Evolutionary conservation across 1,140 invertebrate genomes (phyloP).

Genomic region (Trachymyrmex cornetzi): DNA sequence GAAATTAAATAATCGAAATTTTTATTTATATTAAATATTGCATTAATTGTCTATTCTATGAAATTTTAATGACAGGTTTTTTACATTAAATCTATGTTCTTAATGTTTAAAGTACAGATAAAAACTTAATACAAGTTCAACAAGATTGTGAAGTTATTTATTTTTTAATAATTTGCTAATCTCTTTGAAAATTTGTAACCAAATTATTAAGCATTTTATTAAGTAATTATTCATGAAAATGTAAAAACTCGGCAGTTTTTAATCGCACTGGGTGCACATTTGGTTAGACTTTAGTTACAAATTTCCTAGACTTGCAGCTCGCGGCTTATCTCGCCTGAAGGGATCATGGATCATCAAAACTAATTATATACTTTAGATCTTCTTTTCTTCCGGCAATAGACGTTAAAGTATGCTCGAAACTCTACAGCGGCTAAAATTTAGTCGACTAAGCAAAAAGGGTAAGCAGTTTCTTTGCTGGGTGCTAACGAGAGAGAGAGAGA

Average conservation of each 20-base stretch:
- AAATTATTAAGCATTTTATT: not conserved
- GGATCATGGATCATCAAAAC: constrained; percentile 48
- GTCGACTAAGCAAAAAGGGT: constrained; percentile 70
- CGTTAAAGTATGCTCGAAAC: constrained; percentile 34
- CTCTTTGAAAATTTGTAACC: not conserved
- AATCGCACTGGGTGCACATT: not conserved
- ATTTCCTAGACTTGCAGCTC: not conserved
- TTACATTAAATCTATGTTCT: not conserved
- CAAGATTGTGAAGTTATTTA: not conserved
- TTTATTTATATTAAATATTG: not conserved
- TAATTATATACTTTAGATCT: constrained; percentile 65
- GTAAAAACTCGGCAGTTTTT: not conserved
- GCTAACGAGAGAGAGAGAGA: not conserved
- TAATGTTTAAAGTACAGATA: not conserved
- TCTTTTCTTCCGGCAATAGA: constrained; percentile 13
- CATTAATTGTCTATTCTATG: not conserved
- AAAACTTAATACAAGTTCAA: not conserved
- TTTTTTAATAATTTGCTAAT: not conserved
- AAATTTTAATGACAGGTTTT: constrained; percentile 11
- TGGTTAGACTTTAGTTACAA: not conserved
- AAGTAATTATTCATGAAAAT: not conserved
- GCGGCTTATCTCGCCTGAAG: constrained; percentile 12
- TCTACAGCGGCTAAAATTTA: constrained; percentile 62
- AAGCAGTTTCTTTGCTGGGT: constrained; percentile 69
- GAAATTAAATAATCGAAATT: not conserved